Conservation (phyloP, 1,140 invertebrate genomes). For the Phymorhynchus buccinoides region DNA sequence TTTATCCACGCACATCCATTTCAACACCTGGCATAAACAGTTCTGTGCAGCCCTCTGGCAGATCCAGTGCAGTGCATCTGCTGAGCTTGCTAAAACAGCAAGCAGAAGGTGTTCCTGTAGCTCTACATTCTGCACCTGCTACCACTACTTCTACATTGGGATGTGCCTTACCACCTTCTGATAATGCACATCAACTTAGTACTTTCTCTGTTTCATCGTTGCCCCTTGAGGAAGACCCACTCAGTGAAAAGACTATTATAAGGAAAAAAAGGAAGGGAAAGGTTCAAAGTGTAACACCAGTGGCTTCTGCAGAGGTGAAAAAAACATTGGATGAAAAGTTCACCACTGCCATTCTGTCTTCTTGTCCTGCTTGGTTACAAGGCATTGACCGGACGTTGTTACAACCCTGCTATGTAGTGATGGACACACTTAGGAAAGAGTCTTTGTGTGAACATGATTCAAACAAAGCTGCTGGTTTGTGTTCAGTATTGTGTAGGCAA, state of each 20-base stretch:
- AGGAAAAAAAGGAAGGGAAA: neutral
- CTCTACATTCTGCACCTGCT: neutral
- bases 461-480: neutral
- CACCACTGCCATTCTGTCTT: neutral
- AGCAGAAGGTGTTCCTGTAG: neutral
- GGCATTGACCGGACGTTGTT: neutral
- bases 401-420: constrained; percentile 20
- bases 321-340: neutral
- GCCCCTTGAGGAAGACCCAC: neutral
- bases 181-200: neutral
- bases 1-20: neutral
- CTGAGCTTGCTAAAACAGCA: neutral
- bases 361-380: neutral
- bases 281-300: neutral
- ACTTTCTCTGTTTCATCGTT: too few relatives aligned
- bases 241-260: neutral
- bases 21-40: neutral
- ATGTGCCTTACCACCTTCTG: constrained; percentile 1
- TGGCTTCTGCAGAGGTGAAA: neutral
- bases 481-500: neutral
- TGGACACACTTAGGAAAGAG: neutral
- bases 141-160: neutral
- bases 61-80: neutral
- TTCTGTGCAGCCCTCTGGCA: neutral
- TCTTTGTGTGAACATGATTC: neutral